Conservation (phyloP, 2,113 vertebrate genomes). For the Otus sunia region DNA sequence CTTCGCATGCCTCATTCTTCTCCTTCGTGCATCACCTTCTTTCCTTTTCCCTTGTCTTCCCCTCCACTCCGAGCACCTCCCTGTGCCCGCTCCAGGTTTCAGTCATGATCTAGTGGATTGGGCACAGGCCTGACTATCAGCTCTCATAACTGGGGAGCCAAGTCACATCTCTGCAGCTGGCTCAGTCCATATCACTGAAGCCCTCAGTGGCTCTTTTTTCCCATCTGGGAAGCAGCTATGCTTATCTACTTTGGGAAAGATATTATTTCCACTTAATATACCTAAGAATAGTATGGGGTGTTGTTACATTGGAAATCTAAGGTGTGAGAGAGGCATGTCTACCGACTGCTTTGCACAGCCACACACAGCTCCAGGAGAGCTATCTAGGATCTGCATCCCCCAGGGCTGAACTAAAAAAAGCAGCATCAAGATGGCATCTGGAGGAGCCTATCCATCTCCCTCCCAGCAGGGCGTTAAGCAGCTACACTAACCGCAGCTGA, state of each 20-base stretch:
- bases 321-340: background rate
- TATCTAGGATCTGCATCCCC: background rate
- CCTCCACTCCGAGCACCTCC: background rate
- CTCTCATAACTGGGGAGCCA: background rate
- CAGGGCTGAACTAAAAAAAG: conserved; percentile 4
- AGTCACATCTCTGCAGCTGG: background rate
- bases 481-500: conserved; percentile 20
- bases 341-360: background rate
- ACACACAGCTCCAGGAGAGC: background rate
- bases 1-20: background rate
- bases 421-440: background rate
- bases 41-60: background rate
- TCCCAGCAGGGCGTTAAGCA: background rate
- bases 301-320: background rate
- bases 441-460: conserved; percentile 23
- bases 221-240: background rate
- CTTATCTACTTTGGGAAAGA: background rate
- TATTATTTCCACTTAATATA: background rate
- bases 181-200: background rate
- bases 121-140: background rate
- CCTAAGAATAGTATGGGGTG: background rate
- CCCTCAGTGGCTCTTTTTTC: background rate
- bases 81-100: background rate
- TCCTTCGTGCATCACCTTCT: background rate
- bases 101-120: background rate